phyloP scores from a whole-genome alignment of 1,140 invertebrate genomes.

The Lepidurus arcticus region DNA sequence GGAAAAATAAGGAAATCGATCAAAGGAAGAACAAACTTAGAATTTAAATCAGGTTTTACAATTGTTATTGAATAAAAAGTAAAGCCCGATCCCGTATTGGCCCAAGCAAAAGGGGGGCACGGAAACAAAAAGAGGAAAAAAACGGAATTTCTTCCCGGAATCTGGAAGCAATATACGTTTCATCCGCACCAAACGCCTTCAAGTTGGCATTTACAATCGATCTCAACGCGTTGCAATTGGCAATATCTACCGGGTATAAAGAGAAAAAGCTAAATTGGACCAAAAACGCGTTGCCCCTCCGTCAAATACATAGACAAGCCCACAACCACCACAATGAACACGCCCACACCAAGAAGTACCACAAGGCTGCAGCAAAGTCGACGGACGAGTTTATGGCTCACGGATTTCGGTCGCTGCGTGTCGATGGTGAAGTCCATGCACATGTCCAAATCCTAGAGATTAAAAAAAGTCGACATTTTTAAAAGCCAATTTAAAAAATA shows the following conservation, averaged over 20 bases:
- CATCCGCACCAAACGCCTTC: neutral
- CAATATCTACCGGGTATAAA: slow-evolving; percentile 2
- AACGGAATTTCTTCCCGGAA: neutral
- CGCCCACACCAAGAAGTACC: slow-evolving; percentile 28
- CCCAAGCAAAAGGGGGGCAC: neutral
- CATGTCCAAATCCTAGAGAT: slow-evolving; percentile 22
- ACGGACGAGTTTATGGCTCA: slow-evolving; percentile 25
- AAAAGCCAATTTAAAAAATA: neutral
- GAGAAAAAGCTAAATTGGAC: slow-evolving; percentile 4
- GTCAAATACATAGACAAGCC: slow-evolving; percentile 31
- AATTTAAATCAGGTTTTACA: neutral
- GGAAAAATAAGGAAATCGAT: neutral
- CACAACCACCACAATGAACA: slow-evolving; percentile 31
- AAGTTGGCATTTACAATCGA: slow-evolving; percentile 1
- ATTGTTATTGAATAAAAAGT: neutral
- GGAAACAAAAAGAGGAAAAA: neutral
- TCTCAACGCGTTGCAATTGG: neutral
- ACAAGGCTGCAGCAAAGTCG: slow-evolving; percentile 31
- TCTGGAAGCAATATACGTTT: neutral
- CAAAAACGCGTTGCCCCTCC: slow-evolving; percentile 27
- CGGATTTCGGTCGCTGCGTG: slow-evolving; percentile 23
- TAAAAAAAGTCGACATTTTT: too few species aligned
- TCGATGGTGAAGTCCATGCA: slow-evolving; percentile 33
- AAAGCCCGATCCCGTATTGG: neutral
- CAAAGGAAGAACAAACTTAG: neutral